Conservation (phyloP, 64 coral and sea anemone species). For the Montipora sp. region DNA sequence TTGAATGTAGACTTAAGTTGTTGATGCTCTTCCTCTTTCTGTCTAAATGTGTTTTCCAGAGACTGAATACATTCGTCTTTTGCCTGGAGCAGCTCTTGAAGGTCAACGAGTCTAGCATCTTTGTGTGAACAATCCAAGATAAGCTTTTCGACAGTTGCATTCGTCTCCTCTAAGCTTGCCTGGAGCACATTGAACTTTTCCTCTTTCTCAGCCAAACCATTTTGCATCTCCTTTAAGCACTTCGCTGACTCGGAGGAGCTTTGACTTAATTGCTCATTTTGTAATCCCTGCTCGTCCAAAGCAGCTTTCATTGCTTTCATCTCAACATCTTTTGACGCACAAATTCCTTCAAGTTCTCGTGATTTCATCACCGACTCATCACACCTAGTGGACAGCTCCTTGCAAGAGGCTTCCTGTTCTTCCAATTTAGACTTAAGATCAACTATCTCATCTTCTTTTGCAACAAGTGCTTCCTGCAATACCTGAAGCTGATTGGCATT, state of each 20-base stretch:
- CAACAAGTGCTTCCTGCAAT: background rate
- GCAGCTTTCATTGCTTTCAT: constrained; percentile 33
- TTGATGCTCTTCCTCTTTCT: constrained; percentile 1
- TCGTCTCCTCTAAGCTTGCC: constrained; percentile 39
- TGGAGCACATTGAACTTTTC: constrained; percentile 54
- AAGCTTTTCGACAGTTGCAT: constrained; percentile 25
- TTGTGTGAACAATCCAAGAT: background rate
- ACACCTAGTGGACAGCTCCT: background rate
- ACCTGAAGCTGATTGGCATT: background rate
- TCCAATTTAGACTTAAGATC: constrained; percentile 66
- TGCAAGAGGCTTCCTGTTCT: constrained; percentile 3
- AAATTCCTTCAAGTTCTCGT: constrained; percentile 55
- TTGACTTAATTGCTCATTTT: constrained; percentile 55
- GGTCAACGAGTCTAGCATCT: constrained; percentile 5
- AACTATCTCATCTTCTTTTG: constrained; percentile 63
- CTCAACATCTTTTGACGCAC: constrained; percentile 57
- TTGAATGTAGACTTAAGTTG: background rate
- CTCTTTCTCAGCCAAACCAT: constrained; percentile 45
- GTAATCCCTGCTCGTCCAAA: constrained; percentile 30
- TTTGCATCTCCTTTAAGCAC: constrained; percentile 22
- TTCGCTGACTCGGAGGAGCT: constrained; percentile 51
- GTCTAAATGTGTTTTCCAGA: constrained; percentile 32
- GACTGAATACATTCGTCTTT: constrained; percentile 37
- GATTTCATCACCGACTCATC: background rate
- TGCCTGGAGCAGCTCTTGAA: constrained; percentile 29